phyloP scores from a whole-genome alignment of 2,888 invertebrate species.

The Lithophane semibrunnea region DNA sequence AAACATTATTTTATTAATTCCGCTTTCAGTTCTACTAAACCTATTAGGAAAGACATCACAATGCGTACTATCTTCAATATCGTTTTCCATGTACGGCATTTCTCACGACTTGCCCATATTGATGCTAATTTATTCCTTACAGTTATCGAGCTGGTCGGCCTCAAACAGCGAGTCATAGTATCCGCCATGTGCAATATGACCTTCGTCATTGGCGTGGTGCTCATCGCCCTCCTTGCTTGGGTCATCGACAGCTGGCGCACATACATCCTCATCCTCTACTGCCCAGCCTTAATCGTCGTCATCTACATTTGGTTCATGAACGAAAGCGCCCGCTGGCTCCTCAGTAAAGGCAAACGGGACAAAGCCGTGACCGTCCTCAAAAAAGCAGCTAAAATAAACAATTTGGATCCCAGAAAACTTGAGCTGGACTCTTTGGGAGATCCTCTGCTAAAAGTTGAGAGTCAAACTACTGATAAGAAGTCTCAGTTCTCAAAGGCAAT shows the following conservation, averaged over 20 bases:
- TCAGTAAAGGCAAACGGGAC: conserved; percentile 92
- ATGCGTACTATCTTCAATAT: conserved; percentile 34
- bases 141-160: conserved; percentile 95
- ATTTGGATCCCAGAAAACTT: conserved; percentile 86
- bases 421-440: conserved; percentile 86
- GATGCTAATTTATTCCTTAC: conserved; percentile 68
- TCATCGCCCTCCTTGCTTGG: conserved; percentile 93
- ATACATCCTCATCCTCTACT: conserved; percentile 92
- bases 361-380: conserved; percentile 92
- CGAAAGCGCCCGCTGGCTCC: conserved; percentile 94
- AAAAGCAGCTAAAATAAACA: conserved; percentile 92
- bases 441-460: conserved; percentile 80
- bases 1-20: conserved; percentile 3
- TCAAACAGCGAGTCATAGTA: conserved; percentile 93
- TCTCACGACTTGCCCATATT: conserved; percentile 43
- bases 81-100: conserved; percentile 39
- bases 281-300: conserved; percentile 92
- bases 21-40: conserved; percentile 16
- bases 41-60: conserved; percentile 25
- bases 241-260: conserved; percentile 93
- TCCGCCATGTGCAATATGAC: conserved; percentile 94
- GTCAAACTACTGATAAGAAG: conserved; percentile 79
- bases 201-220: conserved; percentile 94
- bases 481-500: conserved; percentile 88
- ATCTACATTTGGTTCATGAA: conserved; percentile 94